These are phyloP conservation scores for Siderastrea siderea DNA, from an alignment of 92 coral and sea anemone species.

Conservation along the genomic window DNA sequence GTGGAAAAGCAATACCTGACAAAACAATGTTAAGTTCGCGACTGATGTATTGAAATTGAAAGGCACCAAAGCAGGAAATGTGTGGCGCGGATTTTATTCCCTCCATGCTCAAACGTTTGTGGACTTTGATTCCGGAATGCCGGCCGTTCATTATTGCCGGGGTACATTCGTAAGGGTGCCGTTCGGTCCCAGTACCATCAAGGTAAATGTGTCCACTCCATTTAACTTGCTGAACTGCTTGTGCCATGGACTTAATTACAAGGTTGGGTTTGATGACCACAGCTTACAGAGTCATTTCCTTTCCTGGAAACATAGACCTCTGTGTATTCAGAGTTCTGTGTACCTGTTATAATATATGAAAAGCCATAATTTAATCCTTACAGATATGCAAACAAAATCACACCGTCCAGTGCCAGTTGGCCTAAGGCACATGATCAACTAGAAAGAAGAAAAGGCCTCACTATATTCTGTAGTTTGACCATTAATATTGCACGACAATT, in stretches of 20 bases:
- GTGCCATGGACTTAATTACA: constrained; percentile 47
- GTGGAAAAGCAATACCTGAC: background rate
- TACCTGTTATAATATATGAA: background rate
- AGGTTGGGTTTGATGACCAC: constrained; percentile 30
- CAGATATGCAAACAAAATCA: too few species aligned
- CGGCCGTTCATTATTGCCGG: background rate
- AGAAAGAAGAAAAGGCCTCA: too few species aligned
- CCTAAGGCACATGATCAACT: too few species aligned
- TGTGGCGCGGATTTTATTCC: background rate
- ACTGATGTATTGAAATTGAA: background rate
- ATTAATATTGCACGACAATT: too few species aligned
- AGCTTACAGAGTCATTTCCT: constrained; percentile 43
- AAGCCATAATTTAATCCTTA: too few species aligned
- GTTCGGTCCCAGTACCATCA: constrained; percentile 60
- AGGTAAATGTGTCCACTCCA: constrained; percentile 42
- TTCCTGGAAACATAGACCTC: constrained; percentile 22
- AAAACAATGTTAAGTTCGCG: background rate
- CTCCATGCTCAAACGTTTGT: constrained; percentile 38
- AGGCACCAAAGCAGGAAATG: constrained; percentile 6
- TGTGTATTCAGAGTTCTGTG: background rate
- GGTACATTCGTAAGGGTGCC: constrained; percentile 33
- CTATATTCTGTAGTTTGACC: too few species aligned
- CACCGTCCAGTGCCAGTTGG: too few species aligned
- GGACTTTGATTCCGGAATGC: constrained; percentile 23
- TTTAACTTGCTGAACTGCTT: constrained; percentile 47